Evolutionary conservation across 1,140 invertebrate species (phyloP).

Genomic region (Hesperophylax magnus): DNA sequence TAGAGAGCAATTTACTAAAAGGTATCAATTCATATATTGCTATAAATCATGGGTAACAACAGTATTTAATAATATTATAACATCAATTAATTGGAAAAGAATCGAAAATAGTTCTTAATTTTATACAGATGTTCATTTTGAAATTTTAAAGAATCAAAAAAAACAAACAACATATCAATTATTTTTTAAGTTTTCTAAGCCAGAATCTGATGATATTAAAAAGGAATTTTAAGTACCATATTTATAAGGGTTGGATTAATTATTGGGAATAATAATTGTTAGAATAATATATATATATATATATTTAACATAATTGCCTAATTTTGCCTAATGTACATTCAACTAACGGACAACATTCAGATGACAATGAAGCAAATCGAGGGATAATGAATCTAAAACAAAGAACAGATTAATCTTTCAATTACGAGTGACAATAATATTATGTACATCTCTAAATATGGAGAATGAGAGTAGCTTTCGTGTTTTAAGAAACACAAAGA

Average conservation of each 20-base stretch:
- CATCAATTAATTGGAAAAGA: background rate
- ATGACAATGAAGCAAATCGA: constrained; percentile 4
- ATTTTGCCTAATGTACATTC: constrained; percentile 21
- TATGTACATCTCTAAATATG: too few relatives aligned
- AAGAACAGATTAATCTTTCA: too few relatives aligned
- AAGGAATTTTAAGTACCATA: background rate
- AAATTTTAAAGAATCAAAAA: too few relatives aligned
- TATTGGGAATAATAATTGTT: background rate
- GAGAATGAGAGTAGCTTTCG: too few relatives aligned
- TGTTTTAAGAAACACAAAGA: too few relatives aligned
- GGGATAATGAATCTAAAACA: too few relatives aligned
- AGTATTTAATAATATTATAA: constrained; percentile 4
- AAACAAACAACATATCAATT: too few relatives aligned
- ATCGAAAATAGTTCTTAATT: background rate
- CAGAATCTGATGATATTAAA: too few relatives aligned
- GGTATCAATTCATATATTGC: background rate
- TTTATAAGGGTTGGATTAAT: background rate
- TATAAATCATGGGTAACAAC: constrained; percentile 6
- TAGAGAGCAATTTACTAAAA: constrained; percentile 29
- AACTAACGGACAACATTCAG: constrained; percentile 14
- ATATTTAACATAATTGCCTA: constrained; percentile 6
- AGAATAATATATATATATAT: background rate
- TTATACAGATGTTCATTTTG: too few relatives aligned
- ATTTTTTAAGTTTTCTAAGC: too few relatives aligned
- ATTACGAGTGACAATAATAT: too few relatives aligned